Base-by-base conservation (phyloP, 2,888 invertebrate genomes). In the Scrobipalpa atriplicella region DNA sequence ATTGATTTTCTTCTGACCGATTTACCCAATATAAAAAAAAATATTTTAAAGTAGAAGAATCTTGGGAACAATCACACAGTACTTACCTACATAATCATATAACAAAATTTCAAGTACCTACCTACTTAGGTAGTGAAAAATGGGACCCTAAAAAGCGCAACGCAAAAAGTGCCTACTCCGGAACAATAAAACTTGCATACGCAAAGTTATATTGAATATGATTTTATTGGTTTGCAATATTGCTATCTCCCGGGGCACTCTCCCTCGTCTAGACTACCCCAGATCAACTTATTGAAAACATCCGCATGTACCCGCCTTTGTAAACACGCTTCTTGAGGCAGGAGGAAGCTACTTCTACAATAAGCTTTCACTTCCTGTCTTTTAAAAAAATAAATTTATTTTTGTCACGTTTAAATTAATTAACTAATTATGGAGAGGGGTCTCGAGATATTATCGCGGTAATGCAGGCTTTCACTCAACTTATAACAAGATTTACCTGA, bases 211-310 rank as follows among this genome's bases (percentile, higher is more conserved):
- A 82, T 85, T 84, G 82, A 84, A 84, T 83, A 83, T 82, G 78
- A 86, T 78, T 85, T 83, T 85, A 68, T 87, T 85, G 84, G 81
- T 85, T 85, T 74, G 80, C 80, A 85, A 88, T 84, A 83, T 85
- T 85, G 80, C 72, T 78, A 80, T 79, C 80, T 82, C 84, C 81
- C 72, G 70, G 81, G 78, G 82, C 79, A 82, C 80, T 78, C 82
- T 84, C 87, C 88, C 70, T 75, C 82, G 91, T 90, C 91, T 91
- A 90, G 91, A 91, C 91, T 79, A 79, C 78, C 78, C 77, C 78
- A 76, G 79, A 85, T 81, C 77, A 81, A 81, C 76, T 84, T 82
- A 84, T 85, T 81, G 74, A 73, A 75, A 75, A 77, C 75, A 76
- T 84, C 78, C 78, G 76, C 73, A 79, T 82, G 81, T 78, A 77